Base-by-base conservation (phyloP, 1,140 invertebrate genomes). In the Zaprionus tsacasi region DNA sequence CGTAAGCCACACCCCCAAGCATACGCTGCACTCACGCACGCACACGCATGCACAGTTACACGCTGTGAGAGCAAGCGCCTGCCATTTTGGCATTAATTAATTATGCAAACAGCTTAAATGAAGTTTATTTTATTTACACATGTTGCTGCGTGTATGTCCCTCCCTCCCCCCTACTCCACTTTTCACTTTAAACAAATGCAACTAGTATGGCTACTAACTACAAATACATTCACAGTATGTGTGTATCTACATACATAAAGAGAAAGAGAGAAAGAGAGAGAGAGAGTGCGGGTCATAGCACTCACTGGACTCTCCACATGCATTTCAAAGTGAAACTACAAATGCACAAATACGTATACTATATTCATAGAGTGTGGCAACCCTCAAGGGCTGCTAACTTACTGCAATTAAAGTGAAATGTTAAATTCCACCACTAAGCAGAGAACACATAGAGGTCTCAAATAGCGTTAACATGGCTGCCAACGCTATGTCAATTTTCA, bases 121-220 rank as follows among this genome's bases (percentile, higher is more conserved):
- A 83, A 89, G 83, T 89, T 83, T 89, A 87, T 89, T 89, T 87
- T 83, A 87, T 87, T 87, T 87, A 87, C 83, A 87, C 80, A 83
- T 87, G 83, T 83, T 86, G 65, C 78, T 72, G 75, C 38, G 61
- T 70, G 74, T 66, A 75, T 54, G 59, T 65, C 52, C 38, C 54
- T 38, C 11, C 38, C 33, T 6, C n/a, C 21, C 2, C 36, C 13
- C 10, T 35, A 8, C 27, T 27, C 3, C 15, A 0, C 6, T 13
- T 13, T 12, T 35, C 17, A 56, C 11, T 50, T 71, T 56, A 57
- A 65, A 65, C 36, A 38, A 71, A 57, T 50, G 52, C 52, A 65
- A 57, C 60, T 60, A 17, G 58, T 60, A 12, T 11, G 13, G 15
- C 45, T 15, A 5, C 38, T 13, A 40, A n/a, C 40, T 50, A 17